Conservation (phyloP, 1,140 invertebrate species). For the Lordiphosa mommai region DNA sequence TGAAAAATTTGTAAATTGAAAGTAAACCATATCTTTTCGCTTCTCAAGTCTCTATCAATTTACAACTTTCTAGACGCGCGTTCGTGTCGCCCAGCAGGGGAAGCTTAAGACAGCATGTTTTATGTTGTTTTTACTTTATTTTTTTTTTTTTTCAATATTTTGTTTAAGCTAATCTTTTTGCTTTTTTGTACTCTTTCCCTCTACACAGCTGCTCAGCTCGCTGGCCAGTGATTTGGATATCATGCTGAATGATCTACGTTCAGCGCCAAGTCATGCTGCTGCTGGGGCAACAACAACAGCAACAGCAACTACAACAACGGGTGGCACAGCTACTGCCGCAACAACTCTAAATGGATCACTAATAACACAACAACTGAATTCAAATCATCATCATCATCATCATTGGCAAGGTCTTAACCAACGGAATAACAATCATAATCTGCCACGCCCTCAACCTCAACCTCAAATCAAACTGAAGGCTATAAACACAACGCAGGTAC, state of each 20-base stretch:
- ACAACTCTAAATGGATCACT: conserved; percentile 2
- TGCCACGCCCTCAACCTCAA: conserved; percentile 36
- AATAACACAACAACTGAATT: conserved; percentile 23
- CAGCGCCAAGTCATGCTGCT: conserved; percentile 70
- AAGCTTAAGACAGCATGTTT: background rate
- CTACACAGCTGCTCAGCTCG: conserved; percentile 83
- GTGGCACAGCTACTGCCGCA: conserved; percentile 20
- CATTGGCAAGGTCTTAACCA: conserved; percentile 37
- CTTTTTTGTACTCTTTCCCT: conserved; percentile 25
- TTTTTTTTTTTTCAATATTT: background rate
- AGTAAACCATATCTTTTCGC: background rate
- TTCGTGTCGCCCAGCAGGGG: background rate
- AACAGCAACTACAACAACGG: conserved; percentile 33
- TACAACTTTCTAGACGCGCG: background rate
- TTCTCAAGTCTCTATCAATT: background rate
- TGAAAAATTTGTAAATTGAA: no score
- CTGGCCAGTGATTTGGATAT: conserved; percentile 84
- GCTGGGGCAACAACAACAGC: conserved; percentile 22
- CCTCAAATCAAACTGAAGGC: conserved; percentile 49
- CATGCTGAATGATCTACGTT: conserved; percentile 83
- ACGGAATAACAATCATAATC: conserved; percentile 15
- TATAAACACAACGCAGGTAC: conserved; percentile 18
- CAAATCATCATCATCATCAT: no score
- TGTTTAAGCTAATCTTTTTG: background rate
- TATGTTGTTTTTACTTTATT: background rate